Percentiles rank a stretch among this genome's conserved stretches.
These are phyloP conservation scores for Phragmatobia fuliginosa DNA, from an alignment of 2,888 invertebrate species.

Conservation along the genomic window DNA sequence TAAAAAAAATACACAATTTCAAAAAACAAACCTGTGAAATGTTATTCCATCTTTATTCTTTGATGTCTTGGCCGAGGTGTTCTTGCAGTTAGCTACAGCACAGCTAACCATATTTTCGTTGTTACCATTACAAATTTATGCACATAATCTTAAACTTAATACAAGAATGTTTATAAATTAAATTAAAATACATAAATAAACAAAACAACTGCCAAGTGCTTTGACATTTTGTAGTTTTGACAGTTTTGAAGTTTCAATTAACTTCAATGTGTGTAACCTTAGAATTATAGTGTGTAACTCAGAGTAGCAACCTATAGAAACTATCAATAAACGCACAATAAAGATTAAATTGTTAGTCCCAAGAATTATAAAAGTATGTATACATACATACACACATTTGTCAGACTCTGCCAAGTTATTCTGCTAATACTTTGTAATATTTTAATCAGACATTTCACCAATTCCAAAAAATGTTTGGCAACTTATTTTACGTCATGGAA, in stretches of 20 bases:
- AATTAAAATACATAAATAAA: neutral
- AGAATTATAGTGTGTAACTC: neutral
- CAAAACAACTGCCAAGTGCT: neutral
- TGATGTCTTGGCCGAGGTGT: conserved; percentile 72
- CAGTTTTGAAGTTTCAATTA: neutral
- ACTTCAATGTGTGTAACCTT: no score
- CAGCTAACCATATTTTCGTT: conserved; percentile 69
- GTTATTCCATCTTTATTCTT: conserved; percentile 77
- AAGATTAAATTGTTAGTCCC: no score
- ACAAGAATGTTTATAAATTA: neutral
- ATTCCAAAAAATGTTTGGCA: no score
- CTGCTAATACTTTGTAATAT: no score
- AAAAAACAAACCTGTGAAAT: conserved; percentile 69
- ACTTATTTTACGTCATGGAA: no score
- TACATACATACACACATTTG: no score
- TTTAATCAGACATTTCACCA: no score
- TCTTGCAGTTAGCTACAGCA: conserved; percentile 72
- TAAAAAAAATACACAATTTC: neutral
- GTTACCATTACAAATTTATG: neutral
- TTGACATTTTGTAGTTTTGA: neutral
- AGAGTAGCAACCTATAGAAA: neutral
- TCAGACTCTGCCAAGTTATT: no score
- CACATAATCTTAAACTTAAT: neutral
- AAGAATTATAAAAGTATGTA: no score
- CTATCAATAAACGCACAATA: neutral